Base-by-base conservation (phyloP, 2,113 vertebrate genomes). In the Aphyosemion australe region DNA sequence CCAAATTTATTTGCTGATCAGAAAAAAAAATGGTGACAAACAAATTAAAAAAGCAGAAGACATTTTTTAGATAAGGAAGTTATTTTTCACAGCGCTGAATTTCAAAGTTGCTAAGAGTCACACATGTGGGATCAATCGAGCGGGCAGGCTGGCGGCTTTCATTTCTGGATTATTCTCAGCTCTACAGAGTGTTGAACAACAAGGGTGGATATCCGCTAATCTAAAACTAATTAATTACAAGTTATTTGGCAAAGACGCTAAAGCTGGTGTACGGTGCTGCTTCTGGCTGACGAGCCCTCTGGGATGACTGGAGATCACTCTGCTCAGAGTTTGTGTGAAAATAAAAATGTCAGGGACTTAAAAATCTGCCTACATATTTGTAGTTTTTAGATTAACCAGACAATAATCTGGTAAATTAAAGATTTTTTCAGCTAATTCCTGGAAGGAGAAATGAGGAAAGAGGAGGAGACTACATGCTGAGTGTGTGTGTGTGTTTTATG, bases 231-330 rank as follows among this genome's bases (percentile, higher is more conserved):
- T 63, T 66, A 62, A 3, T 58, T 21, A 78, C 64, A 73, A 76
- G 68, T 74, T n/a, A 50, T 34, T 72, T 84, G 79, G 82, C 84
- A 82, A 63, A 71, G 26, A 46, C 21, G 50, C n/a, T n/a, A n/a
- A n/a, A n/a, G n/a, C n/a, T 52, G 51, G 31, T 42, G 42, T 58
- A 32, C 8, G 34, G 16, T 37, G 56, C 55, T 14, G 54, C 73
- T 32, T 55, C 55, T 34, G 21, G 41, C 39, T 54, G 49, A 8
- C n/a, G 31, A 37, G 16, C 37, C 65, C 16, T 19, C 16, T 50
- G 47, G 58, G 5, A 57, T 31, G 8, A 16, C 21, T 43, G 42
- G n/a, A 4, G 41, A 42, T 42, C 12, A 42, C 12, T 42, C 41
- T 42, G 12, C 41, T 42, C 34, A 5, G 34, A 37, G 34, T 1